Evolutionary conservation across 2,797 vertebrate species (phyloP).

Genomic region (Peromyscus aztecus): DNA sequence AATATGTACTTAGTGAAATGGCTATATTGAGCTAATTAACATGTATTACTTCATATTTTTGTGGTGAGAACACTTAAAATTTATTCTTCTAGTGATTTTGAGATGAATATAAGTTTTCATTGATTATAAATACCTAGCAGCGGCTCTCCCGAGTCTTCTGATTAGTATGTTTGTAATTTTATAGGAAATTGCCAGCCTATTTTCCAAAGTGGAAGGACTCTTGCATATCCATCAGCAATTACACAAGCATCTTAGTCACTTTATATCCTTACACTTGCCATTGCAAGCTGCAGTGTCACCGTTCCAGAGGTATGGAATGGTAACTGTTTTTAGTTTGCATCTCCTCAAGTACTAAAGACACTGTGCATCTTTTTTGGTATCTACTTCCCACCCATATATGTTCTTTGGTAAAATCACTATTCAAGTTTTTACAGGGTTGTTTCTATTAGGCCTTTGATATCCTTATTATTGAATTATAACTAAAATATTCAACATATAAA

Average conservation of each 20-base stretch:
- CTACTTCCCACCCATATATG: background rate
- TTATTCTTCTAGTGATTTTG: background rate
- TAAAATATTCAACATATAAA: conserved; percentile 19
- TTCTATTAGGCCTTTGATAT: conserved; percentile 50
- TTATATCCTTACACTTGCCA: background rate
- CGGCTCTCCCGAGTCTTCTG: background rate
- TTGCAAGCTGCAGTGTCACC: background rate
- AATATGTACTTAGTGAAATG: background rate
- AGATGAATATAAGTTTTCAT: background rate
- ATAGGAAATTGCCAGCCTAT: background rate
- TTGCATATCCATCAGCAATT: background rate
- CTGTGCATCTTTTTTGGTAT: background rate
- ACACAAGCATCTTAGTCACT: background rate
- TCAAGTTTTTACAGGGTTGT: conserved; percentile 36
- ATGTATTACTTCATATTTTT: background rate
- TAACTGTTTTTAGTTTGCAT: conserved; percentile 7
- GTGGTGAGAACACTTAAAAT: background rate
- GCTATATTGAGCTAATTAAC: background rate
- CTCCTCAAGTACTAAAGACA: conserved; percentile 11
- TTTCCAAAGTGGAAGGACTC: conserved; percentile 10
- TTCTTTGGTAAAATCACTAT: conserved; percentile 52
- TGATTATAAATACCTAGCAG: background rate
- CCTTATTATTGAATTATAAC: conserved; percentile 48
- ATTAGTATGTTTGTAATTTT: conserved; percentile 26
- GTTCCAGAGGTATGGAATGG: background rate